Base-by-base conservation (phyloP, 1,140 invertebrate species). In the Euwallacea similis region DNA sequence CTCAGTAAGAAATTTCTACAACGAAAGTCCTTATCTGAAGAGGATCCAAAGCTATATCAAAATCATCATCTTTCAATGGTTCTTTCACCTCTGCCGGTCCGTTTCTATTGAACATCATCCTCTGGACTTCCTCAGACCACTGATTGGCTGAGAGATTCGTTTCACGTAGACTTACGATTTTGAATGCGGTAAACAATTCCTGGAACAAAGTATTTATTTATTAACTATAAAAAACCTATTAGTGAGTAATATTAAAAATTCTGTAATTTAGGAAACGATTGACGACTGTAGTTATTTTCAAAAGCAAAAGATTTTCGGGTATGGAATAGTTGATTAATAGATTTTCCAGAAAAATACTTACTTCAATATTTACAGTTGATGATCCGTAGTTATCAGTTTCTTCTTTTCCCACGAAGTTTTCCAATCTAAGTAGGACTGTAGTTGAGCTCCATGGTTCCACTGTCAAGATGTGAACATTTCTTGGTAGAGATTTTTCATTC, bases 401-500 rank as follows among this genome's bases (percentile, higher is more conserved):
- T 33, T 82, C 81, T 11, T 81, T 82, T 77, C 91, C 89, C 73
- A 88, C 90, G 74, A 91, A 84, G 79, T 94, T 90, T 78, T 94
- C 92, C 3, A 94, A 79, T 73, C 92, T 84, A 6, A 94, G 73
- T 21, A 94, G 80, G 21, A 88, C 72, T 8, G 79, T 81, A 6
- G 76, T 76, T 7, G 83, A 81, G 56, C 83, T 83, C 85, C 88
- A 88, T 53, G 88, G 87, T 76, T 93, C 90, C 33, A 93, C 77
- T 7, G 91, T 92, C 41, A 94, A 78, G 42, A 94, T 79, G 73
- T 92, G 87, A 7, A 93, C 83, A 79, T 91, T 91, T 15, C 77
- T 67, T 8, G 91, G 91, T 1, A 94, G 75, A 7, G 74, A 33
- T 21, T 67, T 71, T 0, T 78, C 80, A 42, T 87, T 66, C 11